phyloP scores from a whole-genome alignment of 2,797 vertebrate species.

The Lophius americanus region DNA sequence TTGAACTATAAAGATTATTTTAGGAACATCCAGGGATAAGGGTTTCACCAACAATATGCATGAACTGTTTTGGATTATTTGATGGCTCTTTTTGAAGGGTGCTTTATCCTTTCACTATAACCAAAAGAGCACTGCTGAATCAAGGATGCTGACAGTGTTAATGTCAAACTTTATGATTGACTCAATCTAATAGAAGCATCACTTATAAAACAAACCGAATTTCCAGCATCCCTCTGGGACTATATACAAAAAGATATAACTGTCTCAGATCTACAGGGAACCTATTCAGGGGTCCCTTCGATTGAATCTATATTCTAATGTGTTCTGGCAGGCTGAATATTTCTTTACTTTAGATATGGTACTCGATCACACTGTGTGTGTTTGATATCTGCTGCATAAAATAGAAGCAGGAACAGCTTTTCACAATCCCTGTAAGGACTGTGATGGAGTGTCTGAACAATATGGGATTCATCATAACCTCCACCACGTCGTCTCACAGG shows the following conservation, averaged over 20 bases:
- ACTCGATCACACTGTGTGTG: slow-evolving; percentile 41
- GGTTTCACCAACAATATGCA: background rate
- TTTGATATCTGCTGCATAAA: slow-evolving; percentile 68
- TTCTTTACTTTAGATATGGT: slow-evolving; percentile 58
- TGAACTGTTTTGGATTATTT: slow-evolving; percentile 35
- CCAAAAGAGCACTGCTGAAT: slow-evolving; percentile 55
- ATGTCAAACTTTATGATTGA: slow-evolving; percentile 65
- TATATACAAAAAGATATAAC: slow-evolving; percentile 58
- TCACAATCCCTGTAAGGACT: slow-evolving; percentile 60
- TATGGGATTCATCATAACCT: slow-evolving; percentile 63
- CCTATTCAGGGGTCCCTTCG: slow-evolving; percentile 45
- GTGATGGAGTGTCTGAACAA: slow-evolving; percentile 71
- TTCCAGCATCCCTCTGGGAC: slow-evolving; percentile 52
- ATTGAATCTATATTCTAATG: slow-evolving; percentile 67
- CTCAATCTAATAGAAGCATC: slow-evolving; percentile 70
- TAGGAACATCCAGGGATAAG: too few species aligned
- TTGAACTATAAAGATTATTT: background rate
- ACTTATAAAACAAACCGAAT: slow-evolving; percentile 75
- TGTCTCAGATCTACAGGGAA: slow-evolving; percentile 63
- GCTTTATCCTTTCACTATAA: slow-evolving; percentile 47
- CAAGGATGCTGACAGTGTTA: slow-evolving; percentile 63
- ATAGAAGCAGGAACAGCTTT: slow-evolving; percentile 54
- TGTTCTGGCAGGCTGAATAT: slow-evolving; percentile 53
- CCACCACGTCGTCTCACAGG: slow-evolving; percentile 41
- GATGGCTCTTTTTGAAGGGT: slow-evolving; percentile 39